Conservation (phyloP, 2,888 invertebrate species). For the Scaptomyza caliginosa region DNA sequence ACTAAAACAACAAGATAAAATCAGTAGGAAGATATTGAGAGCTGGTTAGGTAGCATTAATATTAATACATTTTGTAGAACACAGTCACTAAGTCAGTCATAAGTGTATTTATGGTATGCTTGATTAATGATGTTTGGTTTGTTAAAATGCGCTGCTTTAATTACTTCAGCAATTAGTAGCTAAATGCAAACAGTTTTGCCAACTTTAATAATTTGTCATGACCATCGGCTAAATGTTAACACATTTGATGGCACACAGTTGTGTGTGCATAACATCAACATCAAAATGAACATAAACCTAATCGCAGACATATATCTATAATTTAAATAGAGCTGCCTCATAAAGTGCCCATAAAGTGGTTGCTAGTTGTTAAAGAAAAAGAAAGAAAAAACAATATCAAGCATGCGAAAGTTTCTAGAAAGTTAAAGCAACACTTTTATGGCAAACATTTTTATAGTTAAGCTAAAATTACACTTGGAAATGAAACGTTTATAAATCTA, state of each 20-base stretch:
- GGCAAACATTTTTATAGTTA: constrained; percentile 51
- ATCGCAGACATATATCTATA: constrained; percentile 17
- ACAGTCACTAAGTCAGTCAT: constrained; percentile 30
- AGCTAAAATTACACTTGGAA: constrained; percentile 51
- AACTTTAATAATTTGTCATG: constrained; percentile 60
- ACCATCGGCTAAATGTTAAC: constrained; percentile 51
- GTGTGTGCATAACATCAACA: constrained; percentile 22
- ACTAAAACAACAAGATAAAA: constrained; percentile 5
- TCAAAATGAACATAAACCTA: constrained; percentile 1
- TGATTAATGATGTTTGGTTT: constrained; percentile 67
- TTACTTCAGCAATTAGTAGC: constrained; percentile 74
- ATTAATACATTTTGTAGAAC: constrained; percentile 46
- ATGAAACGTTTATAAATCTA: constrained; percentile 44
- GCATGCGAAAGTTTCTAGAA: constrained; percentile 59
- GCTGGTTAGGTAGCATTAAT: constrained; percentile 39
- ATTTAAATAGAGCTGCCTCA: constrained; percentile 46
- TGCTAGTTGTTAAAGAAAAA: constrained; percentile 16
- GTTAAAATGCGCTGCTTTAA: constrained; percentile 63
- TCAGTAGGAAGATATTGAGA: constrained; percentile 19
- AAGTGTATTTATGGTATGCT: constrained; percentile 41
- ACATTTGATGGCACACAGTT: constrained; percentile 46
- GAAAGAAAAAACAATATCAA: background rate
- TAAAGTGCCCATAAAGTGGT: constrained; percentile 47
- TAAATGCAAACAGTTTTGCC: constrained; percentile 53
- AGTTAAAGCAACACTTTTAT: constrained; percentile 37